These are phyloP conservation scores for Drosophila kuntzei DNA, from an alignment of 2,888 invertebrate species.

Conservation along the genomic window DNA sequence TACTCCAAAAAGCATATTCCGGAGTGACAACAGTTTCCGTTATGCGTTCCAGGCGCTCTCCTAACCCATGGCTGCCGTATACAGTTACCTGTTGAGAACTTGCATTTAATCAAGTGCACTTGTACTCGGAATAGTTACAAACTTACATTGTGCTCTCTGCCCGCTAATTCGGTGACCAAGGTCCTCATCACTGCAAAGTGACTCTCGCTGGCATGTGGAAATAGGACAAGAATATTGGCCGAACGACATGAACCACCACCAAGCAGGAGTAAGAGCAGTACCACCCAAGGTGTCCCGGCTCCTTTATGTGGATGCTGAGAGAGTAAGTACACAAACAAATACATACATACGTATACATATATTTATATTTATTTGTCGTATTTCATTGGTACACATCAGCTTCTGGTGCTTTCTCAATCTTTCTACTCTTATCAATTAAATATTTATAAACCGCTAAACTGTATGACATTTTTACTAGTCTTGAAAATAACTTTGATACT, in stretches of 20 bases:
- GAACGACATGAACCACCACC: conserved; percentile 16
- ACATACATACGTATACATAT: neutral
- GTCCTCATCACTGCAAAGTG: conserved; percentile 85
- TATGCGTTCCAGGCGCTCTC: conserved; percentile 82
- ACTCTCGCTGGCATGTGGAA: conserved; percentile 84
- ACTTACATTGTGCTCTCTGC: conserved; percentile 85
- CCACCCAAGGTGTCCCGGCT: neutral
- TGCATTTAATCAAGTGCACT: neutral
- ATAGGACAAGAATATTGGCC: conserved; percentile 82
- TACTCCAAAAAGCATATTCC: conserved; percentile 81
- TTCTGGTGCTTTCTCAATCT: conserved; percentile 9
- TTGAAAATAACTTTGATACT: conserved; percentile 12
- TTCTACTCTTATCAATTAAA: conserved; percentile 56
- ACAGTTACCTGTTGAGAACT: conserved; percentile 78
- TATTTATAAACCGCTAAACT: conserved; percentile 1
- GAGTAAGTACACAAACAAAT: neutral
- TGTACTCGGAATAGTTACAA: neutral
- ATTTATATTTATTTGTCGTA: neutral
- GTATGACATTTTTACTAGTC: conserved; percentile 18
- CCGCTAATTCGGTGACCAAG: conserved; percentile 85
- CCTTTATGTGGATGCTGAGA: neutral
- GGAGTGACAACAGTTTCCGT: conserved; percentile 81
- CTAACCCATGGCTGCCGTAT: conserved; percentile 80
- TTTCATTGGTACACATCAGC: conserved; percentile 72
- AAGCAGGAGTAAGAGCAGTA: conserved; percentile 19